Evolutionary conservation across 2,888 invertebrate species (phyloP).

Genomic region (Strigamia maritima): DNA sequence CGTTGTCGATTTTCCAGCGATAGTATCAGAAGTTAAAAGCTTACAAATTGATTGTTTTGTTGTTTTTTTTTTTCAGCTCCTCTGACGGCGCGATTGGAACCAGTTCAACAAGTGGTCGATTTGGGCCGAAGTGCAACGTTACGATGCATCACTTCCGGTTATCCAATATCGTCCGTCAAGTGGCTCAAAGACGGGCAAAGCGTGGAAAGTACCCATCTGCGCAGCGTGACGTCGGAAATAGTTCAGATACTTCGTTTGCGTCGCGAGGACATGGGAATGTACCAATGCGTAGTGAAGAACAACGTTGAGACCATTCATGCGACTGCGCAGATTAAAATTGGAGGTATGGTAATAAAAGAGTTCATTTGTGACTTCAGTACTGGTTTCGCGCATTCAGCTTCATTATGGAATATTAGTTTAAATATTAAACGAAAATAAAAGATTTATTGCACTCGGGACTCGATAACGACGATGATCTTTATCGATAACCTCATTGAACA

Average conservation of each 20-base stretch:
- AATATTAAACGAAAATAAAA: too few relatives aligned
- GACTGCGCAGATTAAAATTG: constrained; percentile 39
- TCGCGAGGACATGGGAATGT: constrained; percentile 38
- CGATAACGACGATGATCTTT: too few relatives aligned
- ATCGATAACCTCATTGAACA: not conserved
- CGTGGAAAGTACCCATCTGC: constrained; percentile 58
- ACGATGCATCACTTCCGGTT: constrained; percentile 56
- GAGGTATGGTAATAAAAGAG: too few relatives aligned
- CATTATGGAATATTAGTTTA: too few relatives aligned
- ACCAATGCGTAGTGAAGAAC: constrained; percentile 49
- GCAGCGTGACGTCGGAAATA: not conserved
- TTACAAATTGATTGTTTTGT: not conserved
- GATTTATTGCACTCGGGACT: too few relatives aligned
- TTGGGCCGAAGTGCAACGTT: constrained; percentile 88
- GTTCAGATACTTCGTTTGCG: constrained; percentile 21
- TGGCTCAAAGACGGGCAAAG: constrained; percentile 91
- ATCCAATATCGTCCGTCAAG: constrained; percentile 83
- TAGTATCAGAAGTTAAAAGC: not conserved
- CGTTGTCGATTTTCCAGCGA: not conserved
- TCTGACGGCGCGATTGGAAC: constrained; percentile 80
- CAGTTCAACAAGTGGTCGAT: constrained; percentile 85
- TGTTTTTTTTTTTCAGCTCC: constrained; percentile 63
- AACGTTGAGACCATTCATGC: constrained; percentile 40
- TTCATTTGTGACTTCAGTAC: too few relatives aligned
- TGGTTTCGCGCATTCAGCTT: too few relatives aligned